These are phyloP conservation scores for Pangasius djambal DNA, from an alignment of 2,797 vertebrate genomes.

Conservation along the genomic window DNA sequence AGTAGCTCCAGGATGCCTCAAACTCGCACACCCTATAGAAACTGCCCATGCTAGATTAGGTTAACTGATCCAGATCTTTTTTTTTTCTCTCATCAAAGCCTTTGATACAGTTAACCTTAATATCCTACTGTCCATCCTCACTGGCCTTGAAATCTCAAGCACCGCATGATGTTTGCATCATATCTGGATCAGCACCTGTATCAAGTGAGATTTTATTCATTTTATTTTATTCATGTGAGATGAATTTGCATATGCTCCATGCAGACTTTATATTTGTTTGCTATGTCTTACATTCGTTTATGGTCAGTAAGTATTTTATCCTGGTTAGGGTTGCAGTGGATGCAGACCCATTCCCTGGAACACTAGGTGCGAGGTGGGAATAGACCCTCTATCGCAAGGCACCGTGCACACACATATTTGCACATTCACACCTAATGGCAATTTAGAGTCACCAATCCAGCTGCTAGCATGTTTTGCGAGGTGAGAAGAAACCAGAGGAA, in stretches of 20 bases:
- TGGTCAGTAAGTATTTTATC: not conserved
- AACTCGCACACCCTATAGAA: not conserved
- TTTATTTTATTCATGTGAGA: too few species aligned
- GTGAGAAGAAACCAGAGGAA: not conserved
- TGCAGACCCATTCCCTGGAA: not conserved
- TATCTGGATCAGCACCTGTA: not conserved
- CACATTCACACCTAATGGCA: not conserved
- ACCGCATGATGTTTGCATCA: not conserved
- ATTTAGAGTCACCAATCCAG: not conserved
- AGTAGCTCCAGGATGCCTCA: not conserved
- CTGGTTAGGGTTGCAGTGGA: not conserved
- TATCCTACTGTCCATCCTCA: not conserved
- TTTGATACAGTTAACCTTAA: not conserved
- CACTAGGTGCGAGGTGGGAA: not conserved
- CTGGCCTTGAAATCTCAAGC: not conserved
- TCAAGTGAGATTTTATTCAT: not conserved
- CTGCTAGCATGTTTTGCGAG: not conserved
- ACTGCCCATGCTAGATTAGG: not conserved
- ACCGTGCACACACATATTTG: not conserved
- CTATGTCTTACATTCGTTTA: not conserved
- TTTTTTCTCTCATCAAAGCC: not conserved
- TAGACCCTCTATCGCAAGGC: too few species aligned
- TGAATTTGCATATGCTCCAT: not conserved
- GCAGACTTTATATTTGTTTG: not conserved
- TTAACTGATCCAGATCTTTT: not conserved